Base-by-base conservation (phyloP, 92 coral and sea anemone species). In the Metridium senile region DNA sequence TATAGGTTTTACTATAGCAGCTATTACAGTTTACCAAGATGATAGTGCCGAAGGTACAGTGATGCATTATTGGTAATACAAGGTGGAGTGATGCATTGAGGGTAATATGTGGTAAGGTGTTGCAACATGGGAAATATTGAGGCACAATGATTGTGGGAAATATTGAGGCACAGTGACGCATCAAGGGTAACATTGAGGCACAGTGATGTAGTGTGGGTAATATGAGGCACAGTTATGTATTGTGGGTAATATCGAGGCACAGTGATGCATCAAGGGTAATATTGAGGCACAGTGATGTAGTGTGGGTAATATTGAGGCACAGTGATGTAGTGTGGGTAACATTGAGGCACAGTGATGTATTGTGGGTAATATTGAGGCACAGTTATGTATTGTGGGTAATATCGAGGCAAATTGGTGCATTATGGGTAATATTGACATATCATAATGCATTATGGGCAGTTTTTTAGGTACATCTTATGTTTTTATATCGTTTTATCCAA, bases 1-100 rank as follows among this genome's bases (percentile, higher is more conserved):
- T 43, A 82, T 92, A 74, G 99, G 99, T 8, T 75, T 95, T 61
- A 91, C 80, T 17, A 81, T 95, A 29, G 93, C 93, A 11, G 95
- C 92, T 0, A 83, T 93, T 56, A 83, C 87, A 1, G 91, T 95
- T 18, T 95, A 68, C 74, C 69, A 85, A 49, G 93, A 95, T 34
- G 51, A 64, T 17, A 43, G 51, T 35, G 74, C 96, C 9, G 97
- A 87, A 87, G 99, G 99, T 92, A 67, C 31, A 59, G 2, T 33
- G 9, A 47, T 20, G 1, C 23, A 1, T 72, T 18, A 58, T 66
- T 39, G 27, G 47, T 68, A 51, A 21, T 30, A 45, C 28, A 72
- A 18, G 20, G n/a, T 59, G 65, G 19, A 54, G 2, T 54, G 61
- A 39, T 39, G 49, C 49, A 39, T 39, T 39, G 49, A 4, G 49